Evolutionary conservation across 2,113 vertebrate genomes (phyloP).

Genomic region (Smithornis capensis): DNA sequence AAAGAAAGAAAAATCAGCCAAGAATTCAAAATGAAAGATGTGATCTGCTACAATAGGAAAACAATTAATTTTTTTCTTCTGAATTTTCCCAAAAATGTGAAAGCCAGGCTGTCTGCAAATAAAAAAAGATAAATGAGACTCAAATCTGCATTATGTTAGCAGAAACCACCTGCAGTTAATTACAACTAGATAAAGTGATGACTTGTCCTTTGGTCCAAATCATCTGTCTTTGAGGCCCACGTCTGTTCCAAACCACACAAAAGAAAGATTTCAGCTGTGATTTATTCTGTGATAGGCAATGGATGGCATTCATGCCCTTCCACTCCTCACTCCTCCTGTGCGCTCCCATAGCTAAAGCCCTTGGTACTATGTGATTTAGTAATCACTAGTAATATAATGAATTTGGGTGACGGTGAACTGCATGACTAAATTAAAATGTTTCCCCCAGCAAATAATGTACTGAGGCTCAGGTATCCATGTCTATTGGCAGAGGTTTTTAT

Average conservation of each 20-base stretch:
- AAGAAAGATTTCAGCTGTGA: not conserved
- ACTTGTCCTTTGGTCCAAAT: slow-evolving; percentile 5
- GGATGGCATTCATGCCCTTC: not conserved
- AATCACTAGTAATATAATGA: too few relatives aligned
- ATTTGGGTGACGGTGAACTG: not conserved
- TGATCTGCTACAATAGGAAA: slow-evolving; percentile 17
- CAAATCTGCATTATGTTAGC: slow-evolving; percentile 23
- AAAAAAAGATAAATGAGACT: slow-evolving; percentile 22
- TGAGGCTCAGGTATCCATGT: not conserved
- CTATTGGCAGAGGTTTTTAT: not conserved
- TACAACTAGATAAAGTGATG: slow-evolving; percentile 38
- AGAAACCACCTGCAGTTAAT: slow-evolving; percentile 59
- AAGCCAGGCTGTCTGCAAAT: not conserved
- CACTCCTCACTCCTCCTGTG: not conserved
- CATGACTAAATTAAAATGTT: not conserved
- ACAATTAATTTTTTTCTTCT: not conserved
- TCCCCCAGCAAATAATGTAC: not conserved
- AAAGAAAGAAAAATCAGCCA: not conserved
- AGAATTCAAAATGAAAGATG: slow-evolving; percentile 3
- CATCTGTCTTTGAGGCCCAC: not conserved
- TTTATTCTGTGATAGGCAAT: not conserved
- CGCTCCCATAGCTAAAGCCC: not conserved
- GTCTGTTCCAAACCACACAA: not conserved
- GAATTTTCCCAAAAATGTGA: slow-evolving; percentile 19
- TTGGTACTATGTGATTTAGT: not conserved